Percentiles rank a stretch among this genome's conserved stretches.
These are phyloP conservation scores for Ctenochaetus hawaiiensis DNA, from an alignment of 2,797 vertebrate species.

Conservation along the genomic window DNA sequence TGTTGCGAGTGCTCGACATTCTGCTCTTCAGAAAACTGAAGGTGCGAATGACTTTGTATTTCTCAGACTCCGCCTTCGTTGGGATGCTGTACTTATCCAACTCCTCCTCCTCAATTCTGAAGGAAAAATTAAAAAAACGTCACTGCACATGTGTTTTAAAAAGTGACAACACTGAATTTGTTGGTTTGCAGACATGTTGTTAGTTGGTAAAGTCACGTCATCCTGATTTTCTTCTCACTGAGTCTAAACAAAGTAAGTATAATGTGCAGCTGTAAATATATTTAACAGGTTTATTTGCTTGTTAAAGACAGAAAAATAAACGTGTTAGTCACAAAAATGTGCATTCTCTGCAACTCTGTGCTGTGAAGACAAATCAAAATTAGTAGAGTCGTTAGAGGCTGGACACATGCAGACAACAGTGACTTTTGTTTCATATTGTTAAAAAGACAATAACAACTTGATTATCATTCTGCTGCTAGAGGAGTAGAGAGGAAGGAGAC, in stretches of 20 bases:
- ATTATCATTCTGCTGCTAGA: conserved; percentile 12
- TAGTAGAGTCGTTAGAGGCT: conserved; percentile 22
- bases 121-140: neutral
- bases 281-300: too few species aligned
- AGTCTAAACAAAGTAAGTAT: conserved; percentile 5
- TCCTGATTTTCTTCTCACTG: conserved; percentile 2
- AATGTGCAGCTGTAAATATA: too few species aligned
- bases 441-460: neutral
- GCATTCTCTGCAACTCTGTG: conserved; percentile 29
- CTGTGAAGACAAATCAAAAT: conserved; percentile 41
- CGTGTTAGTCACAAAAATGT: conserved; percentile 24
- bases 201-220: conserved; percentile 3
- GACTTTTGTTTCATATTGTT: neutral
- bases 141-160: neutral
- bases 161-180: neutral
- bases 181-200: neutral
- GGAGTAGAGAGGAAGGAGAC: neutral
- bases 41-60: conserved; percentile 95
- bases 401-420: conserved; percentile 40
- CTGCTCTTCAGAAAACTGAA: conserved; percentile 96
- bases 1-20: conserved; percentile 95
- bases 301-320: neutral
- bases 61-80: conserved; percentile 92
- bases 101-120: conserved; percentile 93
- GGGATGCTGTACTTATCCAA: conserved; percentile 90